Percentiles rank a stretch among this genome's conserved stretches.
phyloP scores from a whole-genome alignment of 2,797 vertebrate genomes.

The Acanthurus tractus region DNA sequence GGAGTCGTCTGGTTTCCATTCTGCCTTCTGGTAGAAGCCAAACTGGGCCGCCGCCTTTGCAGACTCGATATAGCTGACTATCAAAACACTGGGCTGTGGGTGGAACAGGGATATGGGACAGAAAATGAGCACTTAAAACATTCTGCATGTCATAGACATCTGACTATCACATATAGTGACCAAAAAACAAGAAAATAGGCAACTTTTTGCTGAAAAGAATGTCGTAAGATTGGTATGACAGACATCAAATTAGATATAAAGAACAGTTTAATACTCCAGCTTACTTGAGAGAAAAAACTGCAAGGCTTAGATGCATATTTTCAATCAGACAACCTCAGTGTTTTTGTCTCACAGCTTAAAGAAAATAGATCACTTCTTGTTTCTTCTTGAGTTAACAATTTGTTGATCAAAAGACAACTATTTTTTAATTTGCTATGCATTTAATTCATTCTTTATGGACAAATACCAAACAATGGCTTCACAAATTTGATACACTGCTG shows the following conservation, averaged over 20 bases:
- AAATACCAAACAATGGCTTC: background rate
- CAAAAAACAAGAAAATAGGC: background rate
- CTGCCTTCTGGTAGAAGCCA: conserved; percentile 92
- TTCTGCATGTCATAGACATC: conserved; percentile 23
- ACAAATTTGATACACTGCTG: background rate
- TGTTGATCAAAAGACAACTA: background rate
- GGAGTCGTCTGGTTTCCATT: conserved; percentile 95
- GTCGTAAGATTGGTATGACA: background rate
- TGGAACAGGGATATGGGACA: conserved; percentile 37
- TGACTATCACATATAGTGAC: background rate
- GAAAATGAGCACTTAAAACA: conserved; percentile 49
- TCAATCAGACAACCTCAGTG: background rate
- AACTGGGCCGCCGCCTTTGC: conserved; percentile 93
- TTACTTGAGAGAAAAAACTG: background rate
- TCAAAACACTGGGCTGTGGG: conserved; percentile 94
- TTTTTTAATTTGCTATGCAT: background rate
- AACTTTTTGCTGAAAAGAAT: background rate
- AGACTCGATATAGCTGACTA: conserved; percentile 96
- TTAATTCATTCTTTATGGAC: too few species aligned
- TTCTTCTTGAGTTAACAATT: background rate
- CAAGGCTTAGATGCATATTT: background rate
- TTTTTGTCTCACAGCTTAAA: background rate
- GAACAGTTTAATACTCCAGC: background rate
- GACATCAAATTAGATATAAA: background rate
- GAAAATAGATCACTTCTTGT: background rate